phyloP scores from a whole-genome alignment of 2,797 vertebrate genomes.

The Syndactyla subalaris region DNA sequence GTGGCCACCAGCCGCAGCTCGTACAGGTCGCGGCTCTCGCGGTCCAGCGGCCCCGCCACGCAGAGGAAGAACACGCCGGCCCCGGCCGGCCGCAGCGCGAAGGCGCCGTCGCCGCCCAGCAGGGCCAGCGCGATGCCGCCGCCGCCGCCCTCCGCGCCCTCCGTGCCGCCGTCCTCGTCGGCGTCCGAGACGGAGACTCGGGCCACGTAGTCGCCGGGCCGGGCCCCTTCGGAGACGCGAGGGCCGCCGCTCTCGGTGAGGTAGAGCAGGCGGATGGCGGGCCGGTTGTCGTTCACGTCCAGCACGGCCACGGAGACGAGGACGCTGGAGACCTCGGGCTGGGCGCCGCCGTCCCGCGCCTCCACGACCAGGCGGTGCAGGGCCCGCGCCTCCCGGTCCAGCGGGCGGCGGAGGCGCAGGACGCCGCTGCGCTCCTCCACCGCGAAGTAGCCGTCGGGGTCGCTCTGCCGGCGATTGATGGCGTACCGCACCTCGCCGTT shows the following conservation, averaged over 20 bases:
- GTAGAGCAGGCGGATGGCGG: constrained; percentile 84
- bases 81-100: constrained; percentile 80
- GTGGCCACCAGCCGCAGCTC: constrained; percentile 82
- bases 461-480: constrained; percentile 82
- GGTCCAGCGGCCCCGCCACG: constrained; percentile 83
- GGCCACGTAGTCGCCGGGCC: constrained; percentile 85
- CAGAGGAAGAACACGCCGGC: constrained; percentile 86
- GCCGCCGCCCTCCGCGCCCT: background rate
- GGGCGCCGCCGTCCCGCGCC: constrained; percentile 84
- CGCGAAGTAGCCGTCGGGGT: constrained; percentile 77
- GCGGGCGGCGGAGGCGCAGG: constrained; percentile 81
- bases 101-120: constrained; percentile 76
- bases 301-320: constrained; percentile 85
- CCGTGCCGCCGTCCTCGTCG: constrained; percentile 66
- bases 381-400: constrained; percentile 86
- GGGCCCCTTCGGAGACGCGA: constrained; percentile 84
- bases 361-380: constrained; percentile 86
- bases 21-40: constrained; percentile 84
- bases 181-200: constrained; percentile 89
- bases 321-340: constrained; percentile 85
- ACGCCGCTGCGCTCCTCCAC: constrained; percentile 84
- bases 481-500: constrained; percentile 85
- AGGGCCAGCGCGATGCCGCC: background rate
- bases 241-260: constrained; percentile 86
- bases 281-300: constrained; percentile 91